Conservation (phyloP, 2,888 invertebrate species). For the Melitaea athalia region DNA sequence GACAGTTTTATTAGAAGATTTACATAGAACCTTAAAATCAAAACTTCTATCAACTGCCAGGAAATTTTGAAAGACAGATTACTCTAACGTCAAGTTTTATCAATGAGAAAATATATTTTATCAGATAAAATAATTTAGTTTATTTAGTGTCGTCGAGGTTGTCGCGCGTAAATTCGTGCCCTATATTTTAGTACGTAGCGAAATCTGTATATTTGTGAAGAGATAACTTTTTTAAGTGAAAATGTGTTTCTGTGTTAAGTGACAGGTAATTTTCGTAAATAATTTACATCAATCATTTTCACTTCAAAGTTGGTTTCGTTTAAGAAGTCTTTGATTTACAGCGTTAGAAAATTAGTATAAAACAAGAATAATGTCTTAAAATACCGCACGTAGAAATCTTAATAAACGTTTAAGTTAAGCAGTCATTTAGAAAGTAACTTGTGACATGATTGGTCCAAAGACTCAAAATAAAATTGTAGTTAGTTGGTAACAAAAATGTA, state of each 20-base stretch:
- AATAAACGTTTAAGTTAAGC: no score
- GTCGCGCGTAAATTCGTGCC: background rate
- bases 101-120: conserved; percentile 1
- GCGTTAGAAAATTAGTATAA: no score
- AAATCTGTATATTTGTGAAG: background rate
- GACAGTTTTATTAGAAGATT: background rate
- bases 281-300: background rate
- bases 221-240: background rate
- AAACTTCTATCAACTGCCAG: conserved; percentile 7
- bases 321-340: no score
- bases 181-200: background rate
- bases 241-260: background rate
- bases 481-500: no score
- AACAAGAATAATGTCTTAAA: no score
- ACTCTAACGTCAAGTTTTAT: background rate
- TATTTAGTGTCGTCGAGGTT: background rate
- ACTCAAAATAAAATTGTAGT: no score
- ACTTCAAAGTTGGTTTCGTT: no score
- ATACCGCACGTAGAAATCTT: no score
- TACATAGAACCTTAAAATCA: conserved; percentile 6
- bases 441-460: no score
- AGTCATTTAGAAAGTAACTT: no score
- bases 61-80: background rate
- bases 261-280: background rate
- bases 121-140: background rate